phyloP scores from a whole-genome alignment of 2,888 invertebrate genomes.

The Cephus pygmeus region DNA sequence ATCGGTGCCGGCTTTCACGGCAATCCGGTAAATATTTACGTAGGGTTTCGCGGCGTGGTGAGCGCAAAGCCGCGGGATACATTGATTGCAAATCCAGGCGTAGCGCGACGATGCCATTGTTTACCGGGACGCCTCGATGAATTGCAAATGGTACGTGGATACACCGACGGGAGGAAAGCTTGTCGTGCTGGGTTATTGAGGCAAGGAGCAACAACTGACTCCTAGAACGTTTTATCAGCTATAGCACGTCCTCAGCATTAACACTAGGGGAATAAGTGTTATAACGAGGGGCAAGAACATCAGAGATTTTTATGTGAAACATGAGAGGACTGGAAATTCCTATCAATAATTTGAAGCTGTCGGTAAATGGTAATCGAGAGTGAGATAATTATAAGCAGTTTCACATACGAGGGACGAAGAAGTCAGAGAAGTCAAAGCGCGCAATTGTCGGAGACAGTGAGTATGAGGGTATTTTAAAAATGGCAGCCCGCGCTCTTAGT shows the following conservation, averaged over 20 bases:
- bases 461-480: neutral
- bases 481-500: neutral
- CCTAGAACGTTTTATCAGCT: neutral
- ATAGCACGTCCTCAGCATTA: neutral
- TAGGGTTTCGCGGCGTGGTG: neutral
- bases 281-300: neutral
- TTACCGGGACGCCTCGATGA: neutral
- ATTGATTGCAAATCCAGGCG: neutral
- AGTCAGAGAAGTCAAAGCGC: neutral
- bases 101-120: neutral
- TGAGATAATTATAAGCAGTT: neutral
- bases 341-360: neutral
- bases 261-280: neutral
- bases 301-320: neutral
- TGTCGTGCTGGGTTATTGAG: neutral
- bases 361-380: neutral
- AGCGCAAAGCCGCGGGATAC: neutral
- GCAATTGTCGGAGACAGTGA: neutral
- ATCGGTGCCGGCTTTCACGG: neutral
- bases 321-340: neutral
- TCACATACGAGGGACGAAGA: neutral
- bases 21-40: neutral
- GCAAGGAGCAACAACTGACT: neutral
- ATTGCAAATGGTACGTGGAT: neutral
- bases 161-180: neutral